Evolutionary conservation across 2,113 vertebrate species (phyloP).

Genomic region (Zosterops pallidus): DNA sequence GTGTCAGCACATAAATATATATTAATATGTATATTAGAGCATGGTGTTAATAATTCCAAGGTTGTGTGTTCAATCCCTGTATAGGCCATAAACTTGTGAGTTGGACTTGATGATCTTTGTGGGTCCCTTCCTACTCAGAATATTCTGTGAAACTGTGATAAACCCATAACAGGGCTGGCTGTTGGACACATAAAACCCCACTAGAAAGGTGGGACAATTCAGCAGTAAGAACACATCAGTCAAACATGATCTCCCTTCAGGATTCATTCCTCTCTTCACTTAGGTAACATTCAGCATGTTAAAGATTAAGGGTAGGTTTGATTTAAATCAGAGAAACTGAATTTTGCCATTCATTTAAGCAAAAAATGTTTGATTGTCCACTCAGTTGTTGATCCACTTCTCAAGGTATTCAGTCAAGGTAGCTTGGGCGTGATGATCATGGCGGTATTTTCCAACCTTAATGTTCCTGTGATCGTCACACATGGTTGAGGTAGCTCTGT

Average conservation of each 20-base stretch:
- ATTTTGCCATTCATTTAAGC: neutral
- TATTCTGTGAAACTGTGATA: neutral
- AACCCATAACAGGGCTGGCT: neutral
- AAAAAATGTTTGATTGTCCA: rapidly evolving
- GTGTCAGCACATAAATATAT: neutral
- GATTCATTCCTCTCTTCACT: neutral
- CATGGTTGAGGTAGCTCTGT: neutral
- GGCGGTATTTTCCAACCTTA: neutral
- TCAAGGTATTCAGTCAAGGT: neutral
- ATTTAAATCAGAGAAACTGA: neutral
- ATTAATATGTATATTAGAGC: no score
- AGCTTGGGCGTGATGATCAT: neutral
- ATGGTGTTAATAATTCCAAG: no score
- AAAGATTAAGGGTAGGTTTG: neutral
- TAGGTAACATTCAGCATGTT: neutral
- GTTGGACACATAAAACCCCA: neutral
- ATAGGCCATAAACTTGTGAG: neutral
- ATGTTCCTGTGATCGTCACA: neutral
- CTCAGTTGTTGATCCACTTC: neutral
- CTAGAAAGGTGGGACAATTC: neutral
- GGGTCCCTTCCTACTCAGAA: neutral
- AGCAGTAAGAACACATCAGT: neutral
- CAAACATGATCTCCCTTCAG: neutral
- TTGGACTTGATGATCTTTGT: neutral
- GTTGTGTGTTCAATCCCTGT: neutral